Evolutionary conservation across 1,140 invertebrate species (phyloP).

Genomic region (Coptotermes formosanus): DNA sequence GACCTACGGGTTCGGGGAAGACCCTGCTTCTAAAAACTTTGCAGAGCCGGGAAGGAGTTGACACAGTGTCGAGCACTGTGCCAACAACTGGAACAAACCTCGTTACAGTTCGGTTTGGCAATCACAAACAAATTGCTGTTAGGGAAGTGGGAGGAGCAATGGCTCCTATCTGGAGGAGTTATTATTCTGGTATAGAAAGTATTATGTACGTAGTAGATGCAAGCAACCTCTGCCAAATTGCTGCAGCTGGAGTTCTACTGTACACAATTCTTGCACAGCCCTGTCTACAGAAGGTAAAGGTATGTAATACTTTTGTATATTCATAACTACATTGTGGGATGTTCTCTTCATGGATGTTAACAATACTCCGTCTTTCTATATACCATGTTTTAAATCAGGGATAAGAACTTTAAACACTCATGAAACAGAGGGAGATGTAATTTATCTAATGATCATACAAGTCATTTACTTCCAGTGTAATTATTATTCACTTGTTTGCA

Average conservation of each 20-base stretch:
- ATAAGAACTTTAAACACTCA: no score
- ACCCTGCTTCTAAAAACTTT: conserved; percentile 73
- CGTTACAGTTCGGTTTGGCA: conserved; percentile 54
- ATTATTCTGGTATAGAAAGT: conserved; percentile 65
- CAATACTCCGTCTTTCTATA: no score
- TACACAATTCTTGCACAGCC: conserved; percentile 73
- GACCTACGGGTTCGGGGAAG: conserved; percentile 75
- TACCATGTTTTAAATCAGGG: no score
- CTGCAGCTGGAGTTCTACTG: conserved; percentile 71
- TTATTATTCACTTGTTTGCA: no score
- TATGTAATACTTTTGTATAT: conserved; percentile 39
- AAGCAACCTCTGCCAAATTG: conserved; percentile 77
- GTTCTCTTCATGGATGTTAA: no score
- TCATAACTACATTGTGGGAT: no score
- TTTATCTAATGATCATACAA: no score
- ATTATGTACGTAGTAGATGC: conserved; percentile 76
- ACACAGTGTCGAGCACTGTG: conserved; percentile 69
- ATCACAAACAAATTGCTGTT: conserved; percentile 41
- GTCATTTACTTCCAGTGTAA: no score
- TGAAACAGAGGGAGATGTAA: no score
- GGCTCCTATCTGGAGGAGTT: conserved; percentile 74
- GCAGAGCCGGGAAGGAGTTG: conserved; percentile 62
- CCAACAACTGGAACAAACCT: conserved; percentile 77
- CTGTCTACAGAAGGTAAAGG: conserved; percentile 59
- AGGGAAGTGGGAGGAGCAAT: conserved; percentile 76